These are phyloP conservation scores for Phocides pigmalion DNA, from an alignment of 1,140 invertebrate species.

Conservation along the genomic window DNA sequence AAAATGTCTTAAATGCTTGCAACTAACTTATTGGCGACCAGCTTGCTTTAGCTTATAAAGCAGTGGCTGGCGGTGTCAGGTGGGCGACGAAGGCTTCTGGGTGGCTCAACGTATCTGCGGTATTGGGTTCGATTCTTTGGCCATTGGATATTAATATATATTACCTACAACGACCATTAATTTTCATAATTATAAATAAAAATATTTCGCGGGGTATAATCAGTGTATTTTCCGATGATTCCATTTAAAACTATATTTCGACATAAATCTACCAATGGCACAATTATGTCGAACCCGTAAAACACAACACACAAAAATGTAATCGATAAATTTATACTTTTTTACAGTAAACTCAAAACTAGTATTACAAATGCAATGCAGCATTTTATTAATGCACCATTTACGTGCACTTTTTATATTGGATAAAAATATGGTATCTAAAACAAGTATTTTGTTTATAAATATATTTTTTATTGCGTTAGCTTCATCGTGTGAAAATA, in stretches of 20 bases:
- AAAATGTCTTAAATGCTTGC: conserved; percentile 20
- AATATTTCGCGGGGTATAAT: no score
- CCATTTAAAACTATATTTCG: background rate
- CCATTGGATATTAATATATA: conserved; percentile 10
- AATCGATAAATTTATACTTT: background rate
- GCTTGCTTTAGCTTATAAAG: conserved; percentile 42
- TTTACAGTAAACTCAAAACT: conserved; percentile 5
- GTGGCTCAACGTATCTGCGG: conserved; percentile 64
- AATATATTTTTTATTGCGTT: no score
- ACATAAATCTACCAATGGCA: background rate
- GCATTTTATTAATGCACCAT: conserved; percentile 7
- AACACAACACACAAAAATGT: conserved; percentile 26
- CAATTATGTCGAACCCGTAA: conserved; percentile 8
- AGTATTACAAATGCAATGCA: conserved; percentile 7
- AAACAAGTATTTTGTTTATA: conserved; percentile 23
- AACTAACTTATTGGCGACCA: conserved; percentile 28
- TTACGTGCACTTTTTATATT: conserved; percentile 12
- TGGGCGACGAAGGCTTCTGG: conserved; percentile 63
- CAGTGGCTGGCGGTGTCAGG: conserved; percentile 67
- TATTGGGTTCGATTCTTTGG: conserved; percentile 26
- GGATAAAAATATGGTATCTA: background rate
- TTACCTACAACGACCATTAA: no score
- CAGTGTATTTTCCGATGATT: no score
- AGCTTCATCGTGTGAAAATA: no score
- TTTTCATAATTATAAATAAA: no score